phyloP scores from a whole-genome alignment of 2,797 vertebrate species.

The Australoheros facetus region DNA sequence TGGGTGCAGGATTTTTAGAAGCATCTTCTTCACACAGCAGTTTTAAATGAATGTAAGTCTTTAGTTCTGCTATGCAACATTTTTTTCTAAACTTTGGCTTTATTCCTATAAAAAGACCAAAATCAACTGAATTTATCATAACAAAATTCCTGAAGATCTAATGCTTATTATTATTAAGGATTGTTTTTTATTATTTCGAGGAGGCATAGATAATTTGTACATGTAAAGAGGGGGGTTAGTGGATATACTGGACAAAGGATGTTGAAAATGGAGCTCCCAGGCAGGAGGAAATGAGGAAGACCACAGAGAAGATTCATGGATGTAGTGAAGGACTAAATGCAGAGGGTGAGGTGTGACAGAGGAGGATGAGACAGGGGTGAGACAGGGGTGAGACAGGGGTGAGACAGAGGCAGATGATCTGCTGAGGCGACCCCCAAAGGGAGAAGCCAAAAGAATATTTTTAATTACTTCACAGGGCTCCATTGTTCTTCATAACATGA shows the following conservation, averaged over 20 bases:
- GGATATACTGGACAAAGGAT: not conserved
- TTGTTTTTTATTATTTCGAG: not conserved
- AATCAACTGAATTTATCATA: not conserved
- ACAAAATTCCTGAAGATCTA: not conserved
- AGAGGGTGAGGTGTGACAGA: not conserved
- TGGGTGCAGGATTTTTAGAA: constrained; percentile 29
- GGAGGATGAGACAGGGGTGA: not conserved
- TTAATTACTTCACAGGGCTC: not conserved
- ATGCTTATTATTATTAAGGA: not conserved
- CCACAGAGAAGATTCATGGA: not conserved
- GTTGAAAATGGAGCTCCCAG: not conserved
- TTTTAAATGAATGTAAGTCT: not conserved
- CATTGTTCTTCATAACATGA: not conserved
- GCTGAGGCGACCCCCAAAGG: not conserved
- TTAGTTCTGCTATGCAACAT: not conserved
- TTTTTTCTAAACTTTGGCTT: not conserved
- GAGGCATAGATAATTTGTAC: not conserved
- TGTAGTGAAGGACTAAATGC: not conserved
- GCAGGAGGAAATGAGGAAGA: not conserved
- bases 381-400: no score
- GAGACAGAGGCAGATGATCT: not conserved
- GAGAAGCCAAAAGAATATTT: not conserved
- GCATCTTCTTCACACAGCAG: not conserved
- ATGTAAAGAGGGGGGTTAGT: not conserved
- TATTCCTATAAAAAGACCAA: constrained; percentile 19